Base-by-base conservation (phyloP, 2,113 vertebrate species). In the Lepus europaeus region DNA sequence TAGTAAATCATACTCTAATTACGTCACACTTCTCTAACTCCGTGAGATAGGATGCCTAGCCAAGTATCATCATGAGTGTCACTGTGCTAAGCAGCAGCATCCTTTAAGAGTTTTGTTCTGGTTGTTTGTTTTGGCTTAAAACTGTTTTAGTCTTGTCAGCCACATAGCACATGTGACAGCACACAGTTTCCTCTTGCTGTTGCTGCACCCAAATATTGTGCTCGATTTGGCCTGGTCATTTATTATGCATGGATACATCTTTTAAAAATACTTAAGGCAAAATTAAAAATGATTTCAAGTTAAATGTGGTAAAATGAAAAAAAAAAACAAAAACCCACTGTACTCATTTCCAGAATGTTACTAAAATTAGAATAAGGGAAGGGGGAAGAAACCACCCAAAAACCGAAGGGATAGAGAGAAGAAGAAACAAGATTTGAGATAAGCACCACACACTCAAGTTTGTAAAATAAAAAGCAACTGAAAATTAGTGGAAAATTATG, bases 271-370 rank as follows among this genome's bases (percentile, higher is more conserved):
- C 56, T 9, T 70, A 49, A 91, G 4, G 6, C 33, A 74, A 83
- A 91, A 66, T 82, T 36, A 61, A 89, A 76, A 91, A 83, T 33
- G 45, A 73, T 22, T 84, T 94, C 56, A 72, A 77, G 72, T 85
- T 96, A 49, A 88, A 68, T 31, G 12, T 20, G 16, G 31, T 20
- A 89, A 83, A 90, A 74, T 64, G 56, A n/a, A 68, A 68, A 53
- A 88, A 72, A 70, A 64, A 73, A 83, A 59, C 88, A 77, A 68
- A 79, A 64, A 73, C 66, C 10, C 25, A 82, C 22, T 33, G 14
- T 59, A 19, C 0, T 91, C 31, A 61, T 9, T 96, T 95, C 56
- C 31, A 85, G 88, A 94, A 79, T 66, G 49, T 36, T 77, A 77
- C 80, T 64, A 84, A 85, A 92, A 90, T 74, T 31, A 92, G n/a